phyloP scores from a whole-genome alignment of 2,113 vertebrate species.

The Rhea pennata region DNA sequence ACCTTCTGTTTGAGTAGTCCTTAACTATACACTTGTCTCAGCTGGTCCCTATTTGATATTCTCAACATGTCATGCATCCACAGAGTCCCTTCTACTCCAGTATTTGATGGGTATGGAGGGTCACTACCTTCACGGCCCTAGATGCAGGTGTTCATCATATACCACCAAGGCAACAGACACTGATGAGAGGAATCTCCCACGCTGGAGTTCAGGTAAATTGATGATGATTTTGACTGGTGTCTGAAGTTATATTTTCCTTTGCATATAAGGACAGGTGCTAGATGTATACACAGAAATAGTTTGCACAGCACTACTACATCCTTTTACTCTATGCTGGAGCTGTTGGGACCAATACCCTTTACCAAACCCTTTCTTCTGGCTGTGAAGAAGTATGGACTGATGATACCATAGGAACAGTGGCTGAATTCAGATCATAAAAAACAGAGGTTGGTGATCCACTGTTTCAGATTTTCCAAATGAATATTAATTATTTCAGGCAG shows the following conservation, averaged over 20 bases:
- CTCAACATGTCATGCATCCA: neutral
- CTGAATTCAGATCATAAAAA: neutral
- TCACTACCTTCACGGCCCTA: neutral
- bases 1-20: neutral
- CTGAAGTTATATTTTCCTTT: neutral
- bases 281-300: too few species aligned
- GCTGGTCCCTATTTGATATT: neutral
- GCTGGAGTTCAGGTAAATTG: neutral
- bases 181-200: neutral
- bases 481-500: neutral
- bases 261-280: neutral
- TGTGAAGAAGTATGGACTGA: accelerated
- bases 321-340: too few species aligned
- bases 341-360: neutral
- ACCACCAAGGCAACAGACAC: neutral
- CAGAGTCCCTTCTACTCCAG: neutral
- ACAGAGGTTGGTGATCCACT: neutral
- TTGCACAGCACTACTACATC: neutral
- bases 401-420: neutral
- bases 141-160: neutral
- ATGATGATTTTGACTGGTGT: neutral
- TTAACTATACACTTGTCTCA: neutral
- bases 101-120: neutral
- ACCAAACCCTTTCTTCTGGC: neutral
- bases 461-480: neutral